Base-by-base conservation (phyloP, 2,797 vertebrate species). In the Cuculus canorus region DNA sequence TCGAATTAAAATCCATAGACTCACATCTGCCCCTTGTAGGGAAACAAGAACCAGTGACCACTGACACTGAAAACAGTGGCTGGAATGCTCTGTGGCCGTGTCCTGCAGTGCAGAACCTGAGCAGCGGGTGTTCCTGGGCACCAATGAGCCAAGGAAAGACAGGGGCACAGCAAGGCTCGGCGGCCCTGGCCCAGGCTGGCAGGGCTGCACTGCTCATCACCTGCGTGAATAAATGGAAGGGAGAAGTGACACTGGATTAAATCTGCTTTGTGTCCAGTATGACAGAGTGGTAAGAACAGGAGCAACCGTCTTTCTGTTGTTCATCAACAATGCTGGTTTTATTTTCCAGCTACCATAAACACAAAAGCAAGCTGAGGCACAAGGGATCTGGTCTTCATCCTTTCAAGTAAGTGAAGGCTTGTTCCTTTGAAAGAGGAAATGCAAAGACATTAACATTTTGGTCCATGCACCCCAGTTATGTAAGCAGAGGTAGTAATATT, bases 351-450 rank as follows among this genome's bases (percentile, higher is more conserved):
- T 99, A 98, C 86, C 98, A 99, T 73, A 99, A 99, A 80, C 98
- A 98, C 95, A 99, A 98, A 97, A 98, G 97, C 88, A 99, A 98
- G 81, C 96, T 99, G 96, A 98, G 98, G 96, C 98, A 97, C 94
- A 98, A 98, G 96, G 98, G 98, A 95, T 98, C 98, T 32, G 69
- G 91, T 53, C 93, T 98, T 52, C 99, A 99, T 68, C 99, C 99
- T 50, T 99, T 99, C 98, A 99, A 98, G 99, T 99, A 97, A 98
- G 98, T 90, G 59, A 70, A 76, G 57, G 41, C 10, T 30, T 63
- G 21, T 65, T 90, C 50, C 59, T 84, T 64, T 56, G 71, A 30
- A 52, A 50, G 35, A 45, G n/a, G 37, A 25, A 48, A 30, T 43
- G 12, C 30, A 45, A 73, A 66, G 73, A 13, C 11, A 3, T 32